A percentile compares a stretch with the other conserved stretches of the same genome.
Conservation (phyloP, 2,888 invertebrate genomes). For the Eumacrocentrus americanus region DNA sequence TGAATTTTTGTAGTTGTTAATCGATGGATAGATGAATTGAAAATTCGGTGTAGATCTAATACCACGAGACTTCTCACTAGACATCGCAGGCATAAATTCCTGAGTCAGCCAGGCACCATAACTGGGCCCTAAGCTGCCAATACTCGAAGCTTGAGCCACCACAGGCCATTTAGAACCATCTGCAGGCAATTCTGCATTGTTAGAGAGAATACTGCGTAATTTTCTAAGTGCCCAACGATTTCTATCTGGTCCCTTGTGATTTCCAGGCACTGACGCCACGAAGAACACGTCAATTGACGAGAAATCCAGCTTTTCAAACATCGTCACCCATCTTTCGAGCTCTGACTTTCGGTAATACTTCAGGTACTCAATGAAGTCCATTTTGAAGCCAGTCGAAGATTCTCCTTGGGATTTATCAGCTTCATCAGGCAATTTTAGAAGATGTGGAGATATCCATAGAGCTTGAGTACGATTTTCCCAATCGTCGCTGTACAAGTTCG, state of each 20-base stretch:
- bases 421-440: conserved; percentile 69
- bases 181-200: conserved; percentile 66
- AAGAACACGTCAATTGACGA: conserved; percentile 83
- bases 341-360: conserved; percentile 73
- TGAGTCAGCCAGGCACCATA: conserved; percentile 75
- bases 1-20: conserved; percentile 83
- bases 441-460: conserved; percentile 86
- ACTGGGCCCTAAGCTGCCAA: conserved; percentile 82
- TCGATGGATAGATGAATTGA: conserved; percentile 76
- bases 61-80: conserved; percentile 65
- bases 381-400: conserved; percentile 83
- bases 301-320: conserved; percentile 81
- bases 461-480: conserved; percentile 96
- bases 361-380: conserved; percentile 77
- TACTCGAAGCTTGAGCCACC: conserved; percentile 87
- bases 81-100: conserved; percentile 73
- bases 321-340: conserved; percentile 75
- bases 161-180: conserved; percentile 70
- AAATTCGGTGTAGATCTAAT: conserved; percentile 60
- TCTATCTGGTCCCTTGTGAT: conserved; percentile 67
- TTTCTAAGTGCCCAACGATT: conserved; percentile 69
- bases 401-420: conserved; percentile 71
- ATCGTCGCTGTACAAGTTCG: conserved; percentile 89
- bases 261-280: conserved; percentile 84
- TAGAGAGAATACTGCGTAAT: conserved; percentile 62